Evolutionary conservation across 2,888 invertebrate genomes (phyloP), one percentile per base, ranked within the genome.

Genomic region (Hyalella azteca): DNA sequence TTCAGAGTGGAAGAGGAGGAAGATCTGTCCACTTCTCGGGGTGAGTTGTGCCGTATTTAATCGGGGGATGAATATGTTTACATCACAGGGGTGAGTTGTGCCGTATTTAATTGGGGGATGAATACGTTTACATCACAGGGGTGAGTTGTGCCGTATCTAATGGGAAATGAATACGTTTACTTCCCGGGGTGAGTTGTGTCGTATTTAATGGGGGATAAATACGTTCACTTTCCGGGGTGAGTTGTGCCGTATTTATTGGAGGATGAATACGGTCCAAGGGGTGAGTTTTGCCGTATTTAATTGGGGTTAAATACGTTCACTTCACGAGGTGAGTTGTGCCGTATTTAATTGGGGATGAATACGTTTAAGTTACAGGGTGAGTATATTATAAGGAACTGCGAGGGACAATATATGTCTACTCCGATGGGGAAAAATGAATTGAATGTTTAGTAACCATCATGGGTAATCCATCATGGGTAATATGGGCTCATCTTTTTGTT

Each of bases 281-380:
- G 93, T 78, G 95, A 96, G 87, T 93, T 96, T 85, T 96, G 96
- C 89, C 94, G 94, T 89, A 93, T 96, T 84, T 92, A 93, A 85
- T 92, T 93, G 85, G 82, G 81, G 50, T 82, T 82, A 29, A 81
- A 84, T 60, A n/a, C 22, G 15, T 36, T 85, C 73, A 84, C 86
- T 73, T 78, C 81, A 41, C 73, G 73, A 48, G 82, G 80, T 80
- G 54, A 77, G 82, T 80, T 22, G 19, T 40, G 9, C 3, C 26
- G 19, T 36, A 66, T 15, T n/a, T n/a, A n/a, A n/a, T n/a, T n/a
- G n/a, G n/a, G n/a, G n/a, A n/a, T n/a, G n/a, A n/a, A n/a, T n/a
- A n/a, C n/a, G n/a, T n/a, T n/a, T n/a, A n/a, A n/a, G 15, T 45
- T 15, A 45, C 15, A 15, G 15, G 45, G 7, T 80, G 54, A 77